Evolutionary conservation across 2,888 invertebrate genomes (phyloP), one percentile per base, ranked within the genome.

Genomic region (Agrochola lota): DNA sequence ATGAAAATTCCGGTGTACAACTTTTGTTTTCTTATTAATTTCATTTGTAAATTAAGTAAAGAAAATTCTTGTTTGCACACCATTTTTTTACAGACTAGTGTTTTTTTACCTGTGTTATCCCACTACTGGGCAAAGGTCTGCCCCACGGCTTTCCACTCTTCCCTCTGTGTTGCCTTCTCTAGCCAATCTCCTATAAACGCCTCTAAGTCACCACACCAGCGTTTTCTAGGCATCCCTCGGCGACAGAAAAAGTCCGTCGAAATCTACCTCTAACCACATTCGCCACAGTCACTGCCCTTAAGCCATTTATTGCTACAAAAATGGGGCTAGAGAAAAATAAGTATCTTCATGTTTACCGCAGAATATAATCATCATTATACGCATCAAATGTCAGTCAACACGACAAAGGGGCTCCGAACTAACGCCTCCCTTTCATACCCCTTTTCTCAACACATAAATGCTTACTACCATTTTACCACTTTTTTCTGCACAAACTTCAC

Each of bases 401-500:
- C 90, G 89, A 94, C 93, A 93, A 94, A 92, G 89, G 90, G 86
- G 86, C 83, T 85, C 79, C 86, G 77, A 90, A 90, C 90, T 91
- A 91, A 91, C 90, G 90, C 90, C 89, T 90, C 89, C 91, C 90
- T 92, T 92, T 91, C 91, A 91, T 89, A 87, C 88, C 91, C 88
- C 88, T 87, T 91, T 91, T 91, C 91, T 90, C 91, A 91, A 91
- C 90, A 92, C 93, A 92, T 94, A 94, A 95, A 94, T 93, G 94
- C 93, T 94, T 93, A 93, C 92, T 92, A 93, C 92, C 92, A 91
- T 94, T 95, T 93, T 92, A 93, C 91, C 92, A 93, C 91, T 93
- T 94, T 93, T 93, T 92, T 90, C 86, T 88, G 83, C 88, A 88
- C 90, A 89, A 92, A 91, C 87, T 91, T 92, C 92, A 93, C 93